These are phyloP conservation scores for Taenioides sp. DNA, from an alignment of 2,797 vertebrate species.

Conservation along the genomic window DNA sequence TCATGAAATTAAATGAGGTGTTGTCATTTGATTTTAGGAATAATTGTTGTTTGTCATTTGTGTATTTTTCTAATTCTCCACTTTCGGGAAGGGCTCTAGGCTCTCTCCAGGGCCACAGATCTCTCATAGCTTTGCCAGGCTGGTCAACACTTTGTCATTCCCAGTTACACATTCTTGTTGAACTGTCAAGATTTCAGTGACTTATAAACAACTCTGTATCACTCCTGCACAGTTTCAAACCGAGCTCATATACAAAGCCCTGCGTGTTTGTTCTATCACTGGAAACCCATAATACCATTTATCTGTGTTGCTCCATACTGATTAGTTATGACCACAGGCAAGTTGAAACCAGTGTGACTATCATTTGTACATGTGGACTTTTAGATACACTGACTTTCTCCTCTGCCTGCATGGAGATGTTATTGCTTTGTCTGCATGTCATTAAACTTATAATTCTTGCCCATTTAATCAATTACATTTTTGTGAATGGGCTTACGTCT, in stretches of 20 bases:
- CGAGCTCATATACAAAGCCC: neutral
- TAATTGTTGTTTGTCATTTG: neutral
- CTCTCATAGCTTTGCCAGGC: neutral
- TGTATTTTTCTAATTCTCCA: neutral
- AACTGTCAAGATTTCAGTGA: neutral
- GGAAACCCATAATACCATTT: conserved; percentile 6
- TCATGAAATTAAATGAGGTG: neutral
- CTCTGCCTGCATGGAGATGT: neutral
- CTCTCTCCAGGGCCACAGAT: neutral
- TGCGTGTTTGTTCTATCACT: neutral
- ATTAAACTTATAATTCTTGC: too few relatives aligned
- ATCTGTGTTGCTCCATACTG: neutral
- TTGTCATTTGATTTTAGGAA: neutral
- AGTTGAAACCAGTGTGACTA: neutral
- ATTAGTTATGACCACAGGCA: neutral
- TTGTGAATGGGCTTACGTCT: too few relatives aligned
- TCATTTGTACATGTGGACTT: neutral
- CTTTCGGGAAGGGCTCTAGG: neutral
- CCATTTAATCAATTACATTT: too few relatives aligned
- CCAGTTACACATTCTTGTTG: conserved; percentile 9
- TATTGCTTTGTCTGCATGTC: neutral
- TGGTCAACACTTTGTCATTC: conserved; percentile 5
- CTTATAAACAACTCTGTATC: neutral
- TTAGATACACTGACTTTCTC: neutral
- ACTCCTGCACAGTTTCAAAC: conserved; percentile 3